Evolutionary conservation across 2,113 vertebrate genomes (phyloP).

Genomic region (Limnothrissa miodon): DNA sequence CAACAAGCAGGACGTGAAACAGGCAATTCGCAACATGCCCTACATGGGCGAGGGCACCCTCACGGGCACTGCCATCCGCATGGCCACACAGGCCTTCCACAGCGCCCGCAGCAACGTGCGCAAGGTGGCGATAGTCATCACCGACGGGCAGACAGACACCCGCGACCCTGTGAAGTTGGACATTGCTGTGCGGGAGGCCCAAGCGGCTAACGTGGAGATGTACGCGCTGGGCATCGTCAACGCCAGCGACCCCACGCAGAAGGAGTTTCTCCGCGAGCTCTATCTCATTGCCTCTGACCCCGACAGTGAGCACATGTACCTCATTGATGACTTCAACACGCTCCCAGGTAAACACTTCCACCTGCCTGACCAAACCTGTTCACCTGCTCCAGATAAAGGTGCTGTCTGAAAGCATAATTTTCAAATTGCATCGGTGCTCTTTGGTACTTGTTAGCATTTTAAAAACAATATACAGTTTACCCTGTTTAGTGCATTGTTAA

Average conservation of each 20-base stretch:
- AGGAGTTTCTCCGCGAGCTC: constrained; percentile 78
- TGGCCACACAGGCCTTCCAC: constrained; percentile 78
- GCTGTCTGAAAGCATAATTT: not conserved
- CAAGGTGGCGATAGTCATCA: constrained; percentile 83
- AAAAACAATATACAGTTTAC: not conserved
- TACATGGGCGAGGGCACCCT: constrained; percentile 86
- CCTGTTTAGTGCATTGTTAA: no score
- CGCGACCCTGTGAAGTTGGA: constrained; percentile 82
- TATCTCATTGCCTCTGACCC: constrained; percentile 86
- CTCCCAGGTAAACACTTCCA: constrained; percentile 71
- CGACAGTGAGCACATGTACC: constrained; percentile 81
- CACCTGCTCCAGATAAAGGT: not conserved
- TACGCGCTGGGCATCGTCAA: constrained; percentile 85
- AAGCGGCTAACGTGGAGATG: constrained; percentile 83
- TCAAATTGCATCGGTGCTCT: not conserved
- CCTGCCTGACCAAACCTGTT: not conserved
- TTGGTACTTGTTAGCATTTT: not conserved
- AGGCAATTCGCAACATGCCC: constrained; percentile 75
- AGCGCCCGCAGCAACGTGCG: constrained; percentile 74
- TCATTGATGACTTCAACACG: constrained; percentile 84
- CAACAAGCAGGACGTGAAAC: constrained; percentile 76
- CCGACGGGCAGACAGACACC: constrained; percentile 82
- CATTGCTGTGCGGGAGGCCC: constrained; percentile 77
- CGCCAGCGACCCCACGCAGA: constrained; percentile 75
- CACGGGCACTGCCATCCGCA: constrained; percentile 81